A percentile compares a stretch with the other conserved stretches of the same genome.
phyloP scores from a whole-genome alignment of 2,113 vertebrate species.

The Ammodytes marinus region DNA sequence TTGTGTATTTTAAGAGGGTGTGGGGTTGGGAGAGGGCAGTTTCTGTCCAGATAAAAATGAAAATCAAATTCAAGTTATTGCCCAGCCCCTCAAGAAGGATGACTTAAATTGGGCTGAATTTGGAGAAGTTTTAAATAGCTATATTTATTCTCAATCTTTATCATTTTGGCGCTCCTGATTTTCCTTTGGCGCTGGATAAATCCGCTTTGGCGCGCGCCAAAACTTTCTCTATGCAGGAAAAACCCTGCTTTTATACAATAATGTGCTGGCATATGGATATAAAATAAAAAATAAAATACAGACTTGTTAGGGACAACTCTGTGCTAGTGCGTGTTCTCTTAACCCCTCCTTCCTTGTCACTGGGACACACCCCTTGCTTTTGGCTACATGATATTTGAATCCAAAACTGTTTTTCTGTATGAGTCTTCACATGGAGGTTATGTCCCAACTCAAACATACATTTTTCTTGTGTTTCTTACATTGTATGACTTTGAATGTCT shows the following conservation, averaged over 20 bases:
- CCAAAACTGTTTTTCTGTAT: background rate
- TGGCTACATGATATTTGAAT: background rate
- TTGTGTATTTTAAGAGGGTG: no score
- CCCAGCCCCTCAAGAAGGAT: no score
- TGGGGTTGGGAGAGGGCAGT: no score
- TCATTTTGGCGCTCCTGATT: no score
- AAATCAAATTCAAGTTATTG: no score
- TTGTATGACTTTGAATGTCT: constrained; percentile 97
- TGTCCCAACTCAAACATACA: background rate
- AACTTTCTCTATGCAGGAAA: no score
- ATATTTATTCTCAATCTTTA: background rate
- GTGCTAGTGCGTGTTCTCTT: background rate
- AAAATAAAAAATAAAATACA: background rate
- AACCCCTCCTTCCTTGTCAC: background rate
- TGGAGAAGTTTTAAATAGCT: background rate
- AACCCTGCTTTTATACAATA: background rate
- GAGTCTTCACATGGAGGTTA: background rate
- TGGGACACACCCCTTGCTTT: background rate
- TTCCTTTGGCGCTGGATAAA: no score
- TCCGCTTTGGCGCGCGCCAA: no score
- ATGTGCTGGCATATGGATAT: background rate
- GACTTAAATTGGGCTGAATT: no score
- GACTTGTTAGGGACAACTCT: background rate
- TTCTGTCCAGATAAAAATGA: no score
- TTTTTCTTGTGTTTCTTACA: constrained; percentile 83